phyloP scores from a whole-genome alignment of 2,888 invertebrate genomes.

The Ganaspis brasiliensis region DNA sequence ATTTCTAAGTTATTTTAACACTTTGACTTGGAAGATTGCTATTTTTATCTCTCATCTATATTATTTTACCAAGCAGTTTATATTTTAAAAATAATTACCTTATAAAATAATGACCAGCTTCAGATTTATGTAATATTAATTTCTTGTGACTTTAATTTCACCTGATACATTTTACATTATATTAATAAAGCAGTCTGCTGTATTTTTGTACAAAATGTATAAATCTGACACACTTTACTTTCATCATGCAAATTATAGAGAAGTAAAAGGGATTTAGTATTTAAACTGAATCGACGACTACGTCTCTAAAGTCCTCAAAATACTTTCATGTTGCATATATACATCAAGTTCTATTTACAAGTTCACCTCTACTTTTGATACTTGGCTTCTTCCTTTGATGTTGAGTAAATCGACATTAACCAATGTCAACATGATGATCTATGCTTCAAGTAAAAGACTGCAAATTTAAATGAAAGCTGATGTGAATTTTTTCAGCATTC shows the following conservation, averaged over 20 bases:
- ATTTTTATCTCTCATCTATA: too few species aligned
- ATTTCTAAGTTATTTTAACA: too few species aligned
- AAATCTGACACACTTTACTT: background rate
- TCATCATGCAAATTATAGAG: background rate
- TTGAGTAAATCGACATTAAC: conserved; percentile 20
- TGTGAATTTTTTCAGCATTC: background rate
- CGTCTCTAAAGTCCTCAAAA: background rate
- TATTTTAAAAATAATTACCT: too few species aligned
- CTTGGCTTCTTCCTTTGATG: conserved; percentile 13
- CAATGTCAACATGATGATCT: conserved; percentile 15
- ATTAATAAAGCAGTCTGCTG: too few species aligned
- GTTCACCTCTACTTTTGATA: conserved; percentile 16
- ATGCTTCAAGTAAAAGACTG: background rate
- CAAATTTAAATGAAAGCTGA: background rate
- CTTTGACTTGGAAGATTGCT: too few species aligned
- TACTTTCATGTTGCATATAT: background rate
- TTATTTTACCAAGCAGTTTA: too few species aligned
- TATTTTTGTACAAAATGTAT: background rate
- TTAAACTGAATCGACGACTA: background rate
- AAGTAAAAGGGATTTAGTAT: background rate
- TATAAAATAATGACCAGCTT: too few species aligned
- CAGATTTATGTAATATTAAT: too few species aligned
- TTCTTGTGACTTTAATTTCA: too few species aligned
- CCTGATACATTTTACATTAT: too few species aligned
- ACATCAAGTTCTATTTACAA: conserved; percentile 11